A percentile compares a stretch with the other conserved stretches of the same genome.
Conservation (phyloP, 2,113 vertebrate genomes). For the Hepsetus odoe region DNA sequence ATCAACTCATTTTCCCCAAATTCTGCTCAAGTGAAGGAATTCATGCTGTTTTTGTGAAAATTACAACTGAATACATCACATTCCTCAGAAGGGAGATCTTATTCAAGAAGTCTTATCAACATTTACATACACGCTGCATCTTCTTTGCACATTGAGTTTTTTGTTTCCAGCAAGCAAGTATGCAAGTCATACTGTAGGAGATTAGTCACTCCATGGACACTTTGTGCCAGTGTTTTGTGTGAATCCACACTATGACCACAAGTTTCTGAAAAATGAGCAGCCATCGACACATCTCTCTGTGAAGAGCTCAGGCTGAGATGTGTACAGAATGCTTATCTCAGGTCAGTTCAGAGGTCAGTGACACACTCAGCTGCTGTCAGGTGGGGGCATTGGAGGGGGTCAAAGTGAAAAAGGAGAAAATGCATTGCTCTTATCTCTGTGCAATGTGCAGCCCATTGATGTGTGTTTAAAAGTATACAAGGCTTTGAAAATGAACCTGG, state of each 20-base stretch:
- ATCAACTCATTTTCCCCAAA: not conserved
- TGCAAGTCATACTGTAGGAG: not conserved
- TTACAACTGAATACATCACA: not conserved
- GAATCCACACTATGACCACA: not conserved
- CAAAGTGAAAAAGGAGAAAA: not conserved
- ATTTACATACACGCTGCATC: slow-evolving; percentile 4
- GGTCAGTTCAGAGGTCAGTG: slow-evolving; percentile 6
- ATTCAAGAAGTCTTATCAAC: not conserved
- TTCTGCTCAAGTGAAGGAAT: slow-evolving; percentile 3
- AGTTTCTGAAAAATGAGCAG: slow-evolving; percentile 9
- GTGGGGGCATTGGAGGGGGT: not conserved
- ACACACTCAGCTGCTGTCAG: not conserved
- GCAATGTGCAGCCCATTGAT: not conserved
- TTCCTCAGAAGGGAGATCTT: not conserved
- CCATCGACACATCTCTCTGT: not conserved
- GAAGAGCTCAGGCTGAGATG: not conserved
- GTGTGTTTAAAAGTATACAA: not conserved
- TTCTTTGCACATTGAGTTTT: slow-evolving; percentile 30
- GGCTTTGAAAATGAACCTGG: not conserved
- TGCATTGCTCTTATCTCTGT: not conserved
- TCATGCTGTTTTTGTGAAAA: not conserved
- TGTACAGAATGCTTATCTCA: not conserved
- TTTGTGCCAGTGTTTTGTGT: not conserved
- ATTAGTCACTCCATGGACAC: not conserved
- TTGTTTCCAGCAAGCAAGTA: not conserved